Evolutionary conservation across 2,888 invertebrate genomes (phyloP).

Genomic region (Drosophila anomalata): DNA sequence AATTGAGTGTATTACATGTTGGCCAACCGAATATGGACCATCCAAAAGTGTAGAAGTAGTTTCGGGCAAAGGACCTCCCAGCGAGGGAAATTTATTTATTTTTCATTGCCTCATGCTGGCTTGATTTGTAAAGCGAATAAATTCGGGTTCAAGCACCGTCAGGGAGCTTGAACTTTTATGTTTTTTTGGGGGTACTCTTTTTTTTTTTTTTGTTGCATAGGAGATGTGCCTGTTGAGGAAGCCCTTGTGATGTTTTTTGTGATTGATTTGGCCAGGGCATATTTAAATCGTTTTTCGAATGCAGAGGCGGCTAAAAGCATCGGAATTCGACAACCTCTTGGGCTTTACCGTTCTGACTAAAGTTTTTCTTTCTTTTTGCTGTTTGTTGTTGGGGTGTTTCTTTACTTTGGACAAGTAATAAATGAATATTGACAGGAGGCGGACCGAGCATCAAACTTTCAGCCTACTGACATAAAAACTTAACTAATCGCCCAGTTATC

Average conservation of each 20-base stretch:
- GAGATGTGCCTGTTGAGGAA: slow-evolving; percentile 13
- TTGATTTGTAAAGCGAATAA: slow-evolving; percentile 66
- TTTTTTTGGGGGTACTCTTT: slow-evolving; percentile 11
- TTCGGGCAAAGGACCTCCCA: slow-evolving; percentile 19
- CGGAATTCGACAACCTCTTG: slow-evolving; percentile 1
- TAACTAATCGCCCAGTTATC: slow-evolving; percentile 77
- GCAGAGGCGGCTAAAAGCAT: background rate
- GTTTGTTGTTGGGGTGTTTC: slow-evolving; percentile 4
- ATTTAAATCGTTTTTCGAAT: slow-evolving; percentile 11
- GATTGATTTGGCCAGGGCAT: slow-evolving; percentile 25
- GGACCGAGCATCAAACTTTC: slow-evolving; percentile 49
- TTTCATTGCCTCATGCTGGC: slow-evolving; percentile 55
- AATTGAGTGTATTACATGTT: slow-evolving; percentile 69
- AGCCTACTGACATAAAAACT: slow-evolving; percentile 71
- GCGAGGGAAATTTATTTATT: slow-evolving; percentile 48
- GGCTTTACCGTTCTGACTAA: slow-evolving; percentile 19
- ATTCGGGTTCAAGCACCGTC: slow-evolving; percentile 38
- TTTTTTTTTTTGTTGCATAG: background rate
- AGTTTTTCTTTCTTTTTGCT: slow-evolving; percentile 18
- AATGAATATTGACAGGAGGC: slow-evolving; percentile 75
- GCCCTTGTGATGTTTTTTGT: slow-evolving; percentile 19
- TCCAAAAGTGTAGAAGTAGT: slow-evolving; percentile 16
- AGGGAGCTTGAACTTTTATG: slow-evolving; percentile 23
- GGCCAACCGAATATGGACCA: slow-evolving; percentile 26
- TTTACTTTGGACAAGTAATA: slow-evolving; percentile 65